Base-by-base conservation (phyloP, 1,140 invertebrate species). In the Drosophila kurseongensis region DNA sequence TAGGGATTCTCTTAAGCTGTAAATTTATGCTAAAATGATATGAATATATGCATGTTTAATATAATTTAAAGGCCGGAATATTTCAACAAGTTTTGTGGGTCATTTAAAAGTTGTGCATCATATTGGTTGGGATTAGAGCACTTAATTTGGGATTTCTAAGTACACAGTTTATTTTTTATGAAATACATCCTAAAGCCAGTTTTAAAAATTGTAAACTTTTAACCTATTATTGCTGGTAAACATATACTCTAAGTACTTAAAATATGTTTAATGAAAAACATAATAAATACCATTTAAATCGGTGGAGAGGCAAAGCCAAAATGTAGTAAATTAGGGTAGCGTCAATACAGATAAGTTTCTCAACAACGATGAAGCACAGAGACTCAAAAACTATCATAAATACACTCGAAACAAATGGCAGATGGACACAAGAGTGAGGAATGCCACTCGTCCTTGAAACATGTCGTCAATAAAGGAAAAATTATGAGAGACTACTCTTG, bases 401-500 rank as follows among this genome's bases (percentile, higher is more conserved):
- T 41, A 41, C 40, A 65, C 59, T 65, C 14, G 16, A 75, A 40
- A 51, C 71, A 51, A 74, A 47, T 27, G 59, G 44, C 48, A 63
- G 48, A 54, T 74, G 71, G 41, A 74, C 47, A 74, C 69, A 41
- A 42, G 48, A 74, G 16, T 71, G 36, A 35, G 32, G 35, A 56
- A 42, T 48, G 58, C 35, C 42, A 38, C 52, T 56, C 45, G 48
- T 57, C 38, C 18, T 50, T 16, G 51, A 16, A 42, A 54, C 73
- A 71, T 71, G 29, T 44, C 58, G 51, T 75, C 50, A 66, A 66
- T 75, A 54, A 76, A 66, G 54, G 32, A 10, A 16, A 63, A 76
- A 58, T 75, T 54, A 75, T 66, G 71, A 57, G 51, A 40, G 27
- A 63, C 41, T 63, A 27, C 51, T 35, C 71, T 50, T 63, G 71